These are phyloP conservation scores for Eubasilissa splendida DNA, from an alignment of 2,888 invertebrate species.

Conservation along the genomic window DNA sequence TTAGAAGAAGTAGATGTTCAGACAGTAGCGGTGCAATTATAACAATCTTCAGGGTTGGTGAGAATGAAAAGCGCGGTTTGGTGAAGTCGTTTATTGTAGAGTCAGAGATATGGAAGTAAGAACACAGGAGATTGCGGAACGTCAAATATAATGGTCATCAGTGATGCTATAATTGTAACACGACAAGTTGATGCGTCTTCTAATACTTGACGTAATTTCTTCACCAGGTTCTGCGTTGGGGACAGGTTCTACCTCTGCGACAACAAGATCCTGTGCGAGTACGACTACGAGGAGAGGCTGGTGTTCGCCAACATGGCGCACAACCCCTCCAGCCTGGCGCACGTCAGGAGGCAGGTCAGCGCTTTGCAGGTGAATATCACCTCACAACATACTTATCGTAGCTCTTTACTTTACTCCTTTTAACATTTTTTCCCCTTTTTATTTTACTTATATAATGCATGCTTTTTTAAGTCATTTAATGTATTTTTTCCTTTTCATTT, in stretches of 20 bases:
- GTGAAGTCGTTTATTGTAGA: too few species aligned
- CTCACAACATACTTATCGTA: slow-evolving; percentile 4
- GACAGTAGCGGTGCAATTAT: too few species aligned
- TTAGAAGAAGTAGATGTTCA: too few species aligned
- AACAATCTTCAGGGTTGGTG: too few species aligned
- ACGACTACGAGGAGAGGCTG: slow-evolving; percentile 93
- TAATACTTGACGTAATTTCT: slow-evolving; percentile 42
- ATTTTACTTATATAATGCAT: neutral
- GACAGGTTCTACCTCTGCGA: slow-evolving; percentile 94
- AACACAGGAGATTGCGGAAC: too few species aligned
- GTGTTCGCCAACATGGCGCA: slow-evolving; percentile 92
- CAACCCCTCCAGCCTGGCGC: slow-evolving; percentile 88
- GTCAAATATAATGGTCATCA: too few species aligned
- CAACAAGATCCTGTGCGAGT: slow-evolving; percentile 95
- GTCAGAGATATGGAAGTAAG: too few species aligned
- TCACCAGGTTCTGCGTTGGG: slow-evolving; percentile 91
- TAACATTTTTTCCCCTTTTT: neutral
- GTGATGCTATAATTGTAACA: too few species aligned
- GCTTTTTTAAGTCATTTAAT: neutral
- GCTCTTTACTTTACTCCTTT: neutral
- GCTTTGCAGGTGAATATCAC: slow-evolving; percentile 72
- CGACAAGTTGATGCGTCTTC: slow-evolving; percentile 31
- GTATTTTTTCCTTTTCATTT: neutral
- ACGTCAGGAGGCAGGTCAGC: slow-evolving; percentile 88
- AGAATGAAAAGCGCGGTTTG: too few species aligned